These are phyloP conservation scores for Rhinoraja longicauda DNA, from an alignment of 2,797 vertebrate species.

Conservation along the genomic window DNA sequence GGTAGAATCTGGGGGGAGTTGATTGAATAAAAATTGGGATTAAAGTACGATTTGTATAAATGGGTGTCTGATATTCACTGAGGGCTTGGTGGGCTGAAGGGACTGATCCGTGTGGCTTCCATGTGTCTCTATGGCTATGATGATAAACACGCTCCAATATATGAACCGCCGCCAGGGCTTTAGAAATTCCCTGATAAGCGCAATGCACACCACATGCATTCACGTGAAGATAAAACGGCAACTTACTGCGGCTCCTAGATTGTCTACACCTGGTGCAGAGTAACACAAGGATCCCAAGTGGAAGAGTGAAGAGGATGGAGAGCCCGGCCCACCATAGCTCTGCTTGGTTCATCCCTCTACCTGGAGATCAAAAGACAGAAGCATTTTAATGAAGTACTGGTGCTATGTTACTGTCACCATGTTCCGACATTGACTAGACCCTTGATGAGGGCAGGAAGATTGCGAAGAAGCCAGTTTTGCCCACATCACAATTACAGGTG, in stretches of 20 bases:
- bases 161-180: background rate
- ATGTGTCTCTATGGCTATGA: background rate
- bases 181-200: background rate
- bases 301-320: constrained; percentile 43
- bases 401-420: background rate
- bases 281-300: constrained; percentile 45
- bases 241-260: constrained; percentile 44
- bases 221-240: background rate
- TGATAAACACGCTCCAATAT: background rate
- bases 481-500: background rate
- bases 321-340: constrained; percentile 51
- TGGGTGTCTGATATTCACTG: too few relatives aligned
- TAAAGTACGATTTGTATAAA: too few relatives aligned
- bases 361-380: background rate
- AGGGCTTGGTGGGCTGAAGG: too few relatives aligned
- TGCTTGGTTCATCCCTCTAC: constrained; percentile 46
- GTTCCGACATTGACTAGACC: background rate
- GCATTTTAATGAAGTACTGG: background rate
- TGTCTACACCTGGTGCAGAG: constrained; percentile 53
- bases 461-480: too few relatives aligned
- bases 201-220: background rate
- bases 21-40: too few relatives aligned
- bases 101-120: too few relatives aligned
- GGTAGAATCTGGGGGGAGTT: too few relatives aligned
- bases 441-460: background rate